Percentiles rank a stretch among this genome's conserved stretches.
Conservation (phyloP, 2,797 vertebrate genomes). For the Iguana delicatissima region DNA sequence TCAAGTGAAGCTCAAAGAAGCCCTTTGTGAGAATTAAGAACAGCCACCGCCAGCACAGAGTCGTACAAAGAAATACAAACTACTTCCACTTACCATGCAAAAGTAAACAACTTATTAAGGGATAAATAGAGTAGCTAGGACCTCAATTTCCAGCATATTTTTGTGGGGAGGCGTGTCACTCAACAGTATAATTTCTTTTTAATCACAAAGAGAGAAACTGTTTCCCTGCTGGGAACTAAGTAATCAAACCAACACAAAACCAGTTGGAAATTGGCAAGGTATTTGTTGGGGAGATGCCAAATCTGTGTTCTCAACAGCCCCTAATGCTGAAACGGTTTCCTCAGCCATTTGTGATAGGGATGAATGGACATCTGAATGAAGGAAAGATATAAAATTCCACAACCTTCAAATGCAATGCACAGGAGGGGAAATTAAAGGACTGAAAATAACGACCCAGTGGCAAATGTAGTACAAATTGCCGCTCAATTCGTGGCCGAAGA, state of each 20-base stretch:
- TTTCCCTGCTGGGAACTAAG: slow-evolving; percentile 33
- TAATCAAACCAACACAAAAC: slow-evolving; percentile 5
- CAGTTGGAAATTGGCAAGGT: not conserved
- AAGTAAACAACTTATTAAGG: slow-evolving; percentile 38
- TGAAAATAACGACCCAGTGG: no score
- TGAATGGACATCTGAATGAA: not conserved
- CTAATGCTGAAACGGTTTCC: not conserved
- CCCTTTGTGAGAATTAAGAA: slow-evolving; percentile 17
- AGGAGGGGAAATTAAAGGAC: not conserved
- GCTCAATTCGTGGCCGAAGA: no score
- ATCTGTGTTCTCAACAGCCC: slow-evolving; percentile 11
- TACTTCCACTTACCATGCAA: slow-evolving; percentile 15
- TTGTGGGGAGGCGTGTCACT: slow-evolving; percentile 2
- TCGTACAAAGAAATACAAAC: not conserved
- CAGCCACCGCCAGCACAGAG: slow-evolving; percentile 26
- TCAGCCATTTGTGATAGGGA: not conserved
- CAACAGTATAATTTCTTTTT: slow-evolving; percentile 42
- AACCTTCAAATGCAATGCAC: not conserved
- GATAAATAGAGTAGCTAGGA: not conserved
- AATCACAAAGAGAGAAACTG: slow-evolving; percentile 37
- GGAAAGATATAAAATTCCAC: not conserved
- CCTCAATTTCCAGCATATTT: slow-evolving; percentile 13
- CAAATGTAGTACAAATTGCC: no score
- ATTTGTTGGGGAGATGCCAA: slow-evolving; percentile 28
- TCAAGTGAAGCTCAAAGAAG: slow-evolving; percentile 15